These are phyloP conservation scores for Caranx ignobilis DNA, from an alignment of 2,113 vertebrate genomes.

Conservation along the genomic window DNA sequence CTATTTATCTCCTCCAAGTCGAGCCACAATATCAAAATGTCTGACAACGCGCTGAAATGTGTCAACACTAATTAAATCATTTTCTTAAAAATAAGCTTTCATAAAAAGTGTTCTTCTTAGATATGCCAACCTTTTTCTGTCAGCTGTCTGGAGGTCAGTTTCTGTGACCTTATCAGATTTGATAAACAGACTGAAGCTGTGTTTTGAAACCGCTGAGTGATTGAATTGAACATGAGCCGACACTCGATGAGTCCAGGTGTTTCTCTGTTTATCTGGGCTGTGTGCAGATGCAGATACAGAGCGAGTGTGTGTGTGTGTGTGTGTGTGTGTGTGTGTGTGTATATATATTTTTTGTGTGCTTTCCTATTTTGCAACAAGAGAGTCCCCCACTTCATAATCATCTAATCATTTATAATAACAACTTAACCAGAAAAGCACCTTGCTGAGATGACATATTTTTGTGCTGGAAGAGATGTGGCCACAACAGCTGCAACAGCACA, in stretches of 20 bases:
- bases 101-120: constrained; percentile 12
- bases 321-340: background rate
- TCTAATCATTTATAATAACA: background rate
- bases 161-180: constrained; percentile 23
- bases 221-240: constrained; percentile 8
- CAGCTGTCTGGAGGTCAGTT: constrained; percentile 22
- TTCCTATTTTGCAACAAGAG: background rate
- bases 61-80: constrained; percentile 46
- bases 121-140: constrained; percentile 5
- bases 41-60: constrained; percentile 43
- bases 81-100: constrained; percentile 14
- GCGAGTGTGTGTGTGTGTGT: background rate
- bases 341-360: background rate
- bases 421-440: background rate
- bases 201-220: constrained; percentile 1
- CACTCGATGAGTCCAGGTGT: background rate
- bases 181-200: background rate
- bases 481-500: background rate
- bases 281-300: background rate
- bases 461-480: background rate
- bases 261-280: constrained; percentile 2
- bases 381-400: background rate
- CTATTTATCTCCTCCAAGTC: constrained; percentile 28
- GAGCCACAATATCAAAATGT: constrained; percentile 29
- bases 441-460: background rate